phyloP scores from a whole-genome alignment of 2,888 invertebrate genomes.

The Pherbina coryleti region DNA sequence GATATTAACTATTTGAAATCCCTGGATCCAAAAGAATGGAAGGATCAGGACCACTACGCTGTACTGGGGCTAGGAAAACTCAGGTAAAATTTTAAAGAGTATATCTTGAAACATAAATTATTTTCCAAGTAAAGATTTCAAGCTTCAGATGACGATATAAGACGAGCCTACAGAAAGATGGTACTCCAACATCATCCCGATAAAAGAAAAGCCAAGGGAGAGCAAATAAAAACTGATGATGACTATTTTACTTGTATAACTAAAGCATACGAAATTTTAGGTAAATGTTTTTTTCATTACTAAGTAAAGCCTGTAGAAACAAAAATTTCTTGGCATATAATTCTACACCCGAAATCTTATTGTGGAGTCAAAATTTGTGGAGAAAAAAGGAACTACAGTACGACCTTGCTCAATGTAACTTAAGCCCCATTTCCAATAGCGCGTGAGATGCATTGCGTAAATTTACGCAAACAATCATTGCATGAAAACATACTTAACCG shows the following conservation, averaged over 20 bases:
- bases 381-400: too few species aligned
- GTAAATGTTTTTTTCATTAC: slow-evolving; percentile 70
- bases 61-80: slow-evolving; percentile 88
- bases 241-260: slow-evolving; percentile 99
- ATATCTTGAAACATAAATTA: neutral
- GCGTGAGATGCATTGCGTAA: too few species aligned
- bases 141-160: slow-evolving; percentile 93
- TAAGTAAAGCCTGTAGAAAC: too few species aligned
- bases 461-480: too few species aligned
- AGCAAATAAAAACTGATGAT: slow-evolving; percentile 88
- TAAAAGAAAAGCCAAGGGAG: slow-evolving; percentile 92
- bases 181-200: slow-evolving; percentile 98
- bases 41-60: slow-evolving; percentile 97
- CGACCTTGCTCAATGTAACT: too few species aligned
- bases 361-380: too few species aligned
- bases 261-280: slow-evolving; percentile 92
- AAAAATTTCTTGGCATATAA: too few species aligned
- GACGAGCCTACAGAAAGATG: slow-evolving; percentile 90
- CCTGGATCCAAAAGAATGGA: slow-evolving; percentile 96
- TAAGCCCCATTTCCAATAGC: too few species aligned
- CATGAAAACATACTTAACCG: too few species aligned
- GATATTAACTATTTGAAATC: slow-evolving; percentile 87
- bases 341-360: too few species aligned
- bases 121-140: slow-evolving; percentile 73
- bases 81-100: slow-evolving; percentile 54